phyloP scores from a whole-genome alignment of 2,113 vertebrate species.

The Mola mola region DNA sequence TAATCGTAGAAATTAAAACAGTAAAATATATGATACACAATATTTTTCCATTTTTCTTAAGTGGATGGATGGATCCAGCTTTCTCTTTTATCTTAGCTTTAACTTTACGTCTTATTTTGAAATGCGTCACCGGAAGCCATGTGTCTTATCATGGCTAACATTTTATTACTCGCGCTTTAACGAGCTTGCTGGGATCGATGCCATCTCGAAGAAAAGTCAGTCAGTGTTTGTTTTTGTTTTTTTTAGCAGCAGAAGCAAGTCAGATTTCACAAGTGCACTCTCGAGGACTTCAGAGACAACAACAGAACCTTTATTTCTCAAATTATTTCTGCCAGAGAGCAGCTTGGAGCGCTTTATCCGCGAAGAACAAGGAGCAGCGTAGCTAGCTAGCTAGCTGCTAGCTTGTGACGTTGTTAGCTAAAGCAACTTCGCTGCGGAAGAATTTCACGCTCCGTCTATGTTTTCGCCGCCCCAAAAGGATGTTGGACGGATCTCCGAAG shows the following conservation, averaged over 20 bases:
- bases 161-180: background rate
- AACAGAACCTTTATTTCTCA: background rate
- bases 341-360: background rate
- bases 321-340: background rate
- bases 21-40: no score
- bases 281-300: background rate
- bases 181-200: background rate
- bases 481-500: constrained; percentile 70
- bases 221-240: background rate
- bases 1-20: no score
- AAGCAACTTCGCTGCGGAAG: constrained; percentile 22
- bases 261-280: fast-evolving
- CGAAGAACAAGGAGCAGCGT: background rate
- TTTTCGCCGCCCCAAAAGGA: constrained; percentile 27
- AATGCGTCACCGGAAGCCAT: background rate
- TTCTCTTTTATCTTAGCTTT: no score
- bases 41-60: no score
- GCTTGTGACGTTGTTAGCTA: constrained; percentile 48
- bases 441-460: constrained; percentile 50
- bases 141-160: no score
- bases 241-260: background rate
- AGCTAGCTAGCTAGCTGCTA: constrained; percentile 28
- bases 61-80: no score
- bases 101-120: background rate
- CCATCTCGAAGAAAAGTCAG: background rate